Evolutionary conservation across 2,113 vertebrate species (phyloP).

Genomic region (Taurulus bubalis): DNA sequence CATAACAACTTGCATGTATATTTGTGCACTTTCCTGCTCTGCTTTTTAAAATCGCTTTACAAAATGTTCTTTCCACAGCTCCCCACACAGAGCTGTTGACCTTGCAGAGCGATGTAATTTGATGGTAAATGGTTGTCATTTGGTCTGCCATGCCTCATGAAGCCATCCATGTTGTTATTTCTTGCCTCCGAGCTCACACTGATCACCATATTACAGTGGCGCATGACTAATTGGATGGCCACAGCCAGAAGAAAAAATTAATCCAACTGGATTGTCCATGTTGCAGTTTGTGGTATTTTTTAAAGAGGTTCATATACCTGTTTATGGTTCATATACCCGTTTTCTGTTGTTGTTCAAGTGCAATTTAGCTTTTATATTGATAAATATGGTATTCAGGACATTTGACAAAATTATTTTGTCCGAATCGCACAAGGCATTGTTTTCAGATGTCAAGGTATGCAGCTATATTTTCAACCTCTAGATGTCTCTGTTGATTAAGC

Average conservation of each 20-base stretch:
- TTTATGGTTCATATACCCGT: constrained; percentile 27
- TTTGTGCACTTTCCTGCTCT: constrained; percentile 16
- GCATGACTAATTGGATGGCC: constrained; percentile 81
- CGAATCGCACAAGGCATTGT: background rate
- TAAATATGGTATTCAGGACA: constrained; percentile 4
- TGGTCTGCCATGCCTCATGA: constrained; percentile 79
- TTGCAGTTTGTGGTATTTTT: constrained; percentile 28
- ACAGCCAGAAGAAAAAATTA: constrained; percentile 55
- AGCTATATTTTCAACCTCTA: constrained; percentile 59
- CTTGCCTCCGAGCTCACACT: constrained; percentile 70
- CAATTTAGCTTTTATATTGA: constrained; percentile 13
- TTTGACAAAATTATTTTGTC: constrained; percentile 17
- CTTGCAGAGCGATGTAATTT: constrained; percentile 76
- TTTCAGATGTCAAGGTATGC: background rate
- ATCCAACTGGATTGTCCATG: constrained; percentile 57
- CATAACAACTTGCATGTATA: constrained; percentile 14
- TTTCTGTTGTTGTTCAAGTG: background rate
- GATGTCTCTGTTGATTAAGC: constrained; percentile 77
- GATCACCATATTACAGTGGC: constrained; percentile 77
- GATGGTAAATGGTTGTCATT: constrained; percentile 78
- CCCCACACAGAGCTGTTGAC: constrained; percentile 68
- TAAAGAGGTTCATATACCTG: constrained; percentile 8
- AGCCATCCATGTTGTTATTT: constrained; percentile 76
- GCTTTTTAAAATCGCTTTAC: constrained; percentile 44
- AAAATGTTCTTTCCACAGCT: constrained; percentile 43